Evolutionary conservation across 1,140 invertebrate genomes (phyloP), one percentile per base, ranked within the genome.

Genomic region (Agrypnia vestita): DNA sequence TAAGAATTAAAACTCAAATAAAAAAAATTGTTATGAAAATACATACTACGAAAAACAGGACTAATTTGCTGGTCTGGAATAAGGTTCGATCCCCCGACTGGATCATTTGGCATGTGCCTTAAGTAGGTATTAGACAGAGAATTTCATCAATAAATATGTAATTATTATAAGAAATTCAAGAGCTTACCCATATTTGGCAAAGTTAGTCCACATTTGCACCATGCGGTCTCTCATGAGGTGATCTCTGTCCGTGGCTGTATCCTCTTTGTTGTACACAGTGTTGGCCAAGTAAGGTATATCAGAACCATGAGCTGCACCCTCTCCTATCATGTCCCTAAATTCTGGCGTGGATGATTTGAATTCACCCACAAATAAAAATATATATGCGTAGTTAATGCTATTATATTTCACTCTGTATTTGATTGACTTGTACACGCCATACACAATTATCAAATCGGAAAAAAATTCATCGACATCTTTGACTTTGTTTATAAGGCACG

Each of bases 161-260:
- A n/a, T n/a, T n/a, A n/a, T n/a, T n/a, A n/a, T n/a, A n/a, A n/a
- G n/a, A n/a, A n/a, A n/a, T n/a, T n/a, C 19, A 21, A 0, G 56
- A 73, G 79, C 83, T 21, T 49, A 90, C 89, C 90, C 87, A 84
- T 82, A 86, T 85, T 86, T 90, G n/a, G 89, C 89, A 80, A 91
- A 91, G 74, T 90, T 89, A 1, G 88, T 87, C 89, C 89, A 91
- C 86, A 91, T 85, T 10, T 80, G 72, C 15, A 86, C 86, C 82
- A 91, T 87, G 78, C 85, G 85, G 43, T 89, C 78, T 55, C 83
- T 80, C 0, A 89, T 85, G 6, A 86, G 35, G 64, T 82, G 81
- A 79, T 89, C 88, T 7, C 81, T 85, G 4, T 86, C 85, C 56
- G 85, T 83, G 13, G 86, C 46, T 19, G 84, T 53, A 0, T 76